Base-by-base conservation (phyloP, 2,113 vertebrate species). In the Protomyctophum bolini region DNA sequence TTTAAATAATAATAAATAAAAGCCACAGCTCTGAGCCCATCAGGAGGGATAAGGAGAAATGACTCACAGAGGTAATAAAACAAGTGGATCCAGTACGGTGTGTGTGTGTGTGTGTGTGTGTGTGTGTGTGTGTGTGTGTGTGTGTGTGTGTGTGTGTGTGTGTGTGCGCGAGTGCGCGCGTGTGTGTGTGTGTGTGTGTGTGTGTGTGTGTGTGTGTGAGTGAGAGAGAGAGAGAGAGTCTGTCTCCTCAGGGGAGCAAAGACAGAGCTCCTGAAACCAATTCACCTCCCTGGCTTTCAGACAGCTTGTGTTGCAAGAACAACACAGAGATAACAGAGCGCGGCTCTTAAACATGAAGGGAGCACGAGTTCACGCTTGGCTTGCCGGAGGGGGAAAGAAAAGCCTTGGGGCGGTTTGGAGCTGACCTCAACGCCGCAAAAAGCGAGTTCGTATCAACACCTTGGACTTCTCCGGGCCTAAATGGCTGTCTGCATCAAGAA, bases 251-350 rank as follows among this genome's bases (percentile, higher is more conserved):
- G 3, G 50, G 63, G 77, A 79, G 68, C 9, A 7, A 46, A 66
- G 58, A 61, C 77, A 55, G 56, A 0, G 64, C 81, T 90, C 61
- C 83, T 86, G 81, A 86, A 90, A 89, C 64, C 86, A 85, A 65
- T 82, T 83, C 81, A 81, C 82, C 84, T 82, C 82, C 9, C 65
- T 76, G 10, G 81, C 82, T 79, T 47, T 59, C 67, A 86, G 64
- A 88, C 84, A 89, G 82, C 85, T 92, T 84, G 55, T 77, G 83
- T 91, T 92, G 87, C 84, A 92, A 93, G 62, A 87, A 87, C 91
- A 94, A 91, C 76, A 91, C 14, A 49, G 1, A 68, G 70, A 76
- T 77, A 82, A 45, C 63, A 60, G 29, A 81, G 66, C 65, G 61
- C 68, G 81, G 10, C 46, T 70, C 54, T 75, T 80, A 72, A 79